These are phyloP conservation scores for Drosophila prolongata DNA, from an alignment of 2,888 invertebrate genomes.

Conservation along the genomic window DNA sequence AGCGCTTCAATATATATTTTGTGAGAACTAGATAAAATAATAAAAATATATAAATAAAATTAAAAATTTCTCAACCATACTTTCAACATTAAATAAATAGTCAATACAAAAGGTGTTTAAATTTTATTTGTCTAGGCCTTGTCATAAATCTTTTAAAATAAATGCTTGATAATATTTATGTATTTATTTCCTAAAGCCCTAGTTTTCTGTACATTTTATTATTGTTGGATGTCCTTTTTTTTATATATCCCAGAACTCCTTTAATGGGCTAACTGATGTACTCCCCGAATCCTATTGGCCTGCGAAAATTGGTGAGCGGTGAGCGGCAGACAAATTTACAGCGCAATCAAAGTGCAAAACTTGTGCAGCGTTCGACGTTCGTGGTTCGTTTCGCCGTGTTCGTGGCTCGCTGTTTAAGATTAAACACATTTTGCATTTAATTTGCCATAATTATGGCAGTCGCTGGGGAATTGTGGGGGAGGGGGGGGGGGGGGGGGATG, in stretches of 20 bases:
- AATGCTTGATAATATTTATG: too few relatives aligned
- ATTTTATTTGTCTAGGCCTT: too few relatives aligned
- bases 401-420: conserved; percentile 60
- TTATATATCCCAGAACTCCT: too few relatives aligned
- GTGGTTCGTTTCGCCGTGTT: conserved; percentile 21
- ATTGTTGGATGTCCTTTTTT: not conserved
- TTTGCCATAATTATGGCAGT: conserved; percentile 74
- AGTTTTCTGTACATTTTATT: too few relatives aligned
- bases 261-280: not conserved
- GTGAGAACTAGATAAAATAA: too few relatives aligned
- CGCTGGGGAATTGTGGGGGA: not conserved
- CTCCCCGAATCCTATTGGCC: not conserved
- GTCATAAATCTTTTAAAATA: too few relatives aligned
- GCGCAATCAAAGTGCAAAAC: conserved; percentile 59
- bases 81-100: too few relatives aligned
- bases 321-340: conserved; percentile 57
- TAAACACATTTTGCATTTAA: conserved; percentile 81
- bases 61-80: too few relatives aligned
- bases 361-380: conserved; percentile 26
- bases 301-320: conserved; percentile 27
- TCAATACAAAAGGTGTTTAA: too few relatives aligned
- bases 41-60: too few relatives aligned
- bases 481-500: not conserved
- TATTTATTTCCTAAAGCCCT: too few relatives aligned
- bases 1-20: too few relatives aligned